A percentile compares a stretch with the other conserved stretches of the same genome.
These are phyloP conservation scores for Agriopis aurantiaria DNA, from an alignment of 2,888 invertebrate species.

Conservation along the genomic window DNA sequence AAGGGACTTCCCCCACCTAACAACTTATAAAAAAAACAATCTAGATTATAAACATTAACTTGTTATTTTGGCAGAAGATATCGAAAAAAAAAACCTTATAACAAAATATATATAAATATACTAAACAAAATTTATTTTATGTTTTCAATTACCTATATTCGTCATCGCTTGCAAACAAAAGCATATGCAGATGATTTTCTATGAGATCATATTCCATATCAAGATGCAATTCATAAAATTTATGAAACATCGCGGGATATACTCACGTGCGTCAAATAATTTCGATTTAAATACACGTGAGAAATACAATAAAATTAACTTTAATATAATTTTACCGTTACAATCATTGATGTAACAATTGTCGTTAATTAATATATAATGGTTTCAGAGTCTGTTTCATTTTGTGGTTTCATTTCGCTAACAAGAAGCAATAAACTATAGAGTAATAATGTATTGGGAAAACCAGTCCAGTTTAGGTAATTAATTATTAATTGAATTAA, in stretches of 20 bases:
- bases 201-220: too few species aligned
- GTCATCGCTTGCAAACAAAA: too few species aligned
- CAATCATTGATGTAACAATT: background rate
- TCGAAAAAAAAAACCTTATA: too few species aligned
- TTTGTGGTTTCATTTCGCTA: slow-evolving; percentile 1
- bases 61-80: too few species aligned
- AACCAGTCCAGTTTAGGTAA: background rate
- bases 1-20: too few species aligned
- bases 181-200: too few species aligned
- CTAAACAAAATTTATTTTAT: too few species aligned
- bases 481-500: background rate
- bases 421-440: slow-evolving; percentile 6
- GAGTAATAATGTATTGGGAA: background rate
- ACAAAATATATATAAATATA: too few species aligned
- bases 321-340: background rate
- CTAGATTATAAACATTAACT: too few species aligned
- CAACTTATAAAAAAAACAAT: too few species aligned
- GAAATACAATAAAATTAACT: background rate
- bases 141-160: too few species aligned
- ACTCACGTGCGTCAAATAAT: background rate
- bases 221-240: too few species aligned
- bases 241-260: background rate
- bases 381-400: background rate
- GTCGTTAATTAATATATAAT: background rate
- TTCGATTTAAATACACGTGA: background rate